A percentile compares a stretch with the other conserved stretches of the same genome.
Conservation (phyloP, 1,140 invertebrate species). For the Oryzaephilus surinamensis region DNA sequence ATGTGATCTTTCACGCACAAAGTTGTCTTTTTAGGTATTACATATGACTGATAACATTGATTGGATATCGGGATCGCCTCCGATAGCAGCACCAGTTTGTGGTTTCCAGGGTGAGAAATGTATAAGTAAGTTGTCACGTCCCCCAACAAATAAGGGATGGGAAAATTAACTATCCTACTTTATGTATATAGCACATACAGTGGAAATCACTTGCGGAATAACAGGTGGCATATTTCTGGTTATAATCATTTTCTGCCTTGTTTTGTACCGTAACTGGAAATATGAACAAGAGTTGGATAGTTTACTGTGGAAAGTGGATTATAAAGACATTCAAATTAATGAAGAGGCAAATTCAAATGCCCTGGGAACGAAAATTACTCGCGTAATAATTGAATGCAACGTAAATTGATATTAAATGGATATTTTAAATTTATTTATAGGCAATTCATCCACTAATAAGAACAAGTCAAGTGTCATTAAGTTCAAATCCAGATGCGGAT, state of each 20-base stretch:
- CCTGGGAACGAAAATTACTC: constrained; percentile 39
- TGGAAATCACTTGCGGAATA: constrained; percentile 69
- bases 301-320: constrained; percentile 92
- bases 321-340: constrained; percentile 69
- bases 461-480: constrained; percentile 76
- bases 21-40: constrained; percentile 49
- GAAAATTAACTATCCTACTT: neutral
- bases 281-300: constrained; percentile 93
- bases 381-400: constrained; percentile 9
- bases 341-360: constrained; percentile 34
- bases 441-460: constrained; percentile 48
- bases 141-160: neutral
- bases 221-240: constrained; percentile 63
- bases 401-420: neutral
- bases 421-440: constrained; percentile 18
- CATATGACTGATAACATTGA: constrained; percentile 55
- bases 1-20: neutral
- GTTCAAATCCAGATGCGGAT: constrained; percentile 74
- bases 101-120: constrained; percentile 89
- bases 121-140: constrained; percentile 61
- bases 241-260: constrained; percentile 53
- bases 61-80: constrained; percentile 65
- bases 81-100: constrained; percentile 86
- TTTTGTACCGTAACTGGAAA: constrained; percentile 80
- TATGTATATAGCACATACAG: constrained; percentile 59